These are phyloP conservation scores for Manacus vitellinus DNA, from an alignment of 2,113 vertebrate species.

Conservation along the genomic window DNA sequence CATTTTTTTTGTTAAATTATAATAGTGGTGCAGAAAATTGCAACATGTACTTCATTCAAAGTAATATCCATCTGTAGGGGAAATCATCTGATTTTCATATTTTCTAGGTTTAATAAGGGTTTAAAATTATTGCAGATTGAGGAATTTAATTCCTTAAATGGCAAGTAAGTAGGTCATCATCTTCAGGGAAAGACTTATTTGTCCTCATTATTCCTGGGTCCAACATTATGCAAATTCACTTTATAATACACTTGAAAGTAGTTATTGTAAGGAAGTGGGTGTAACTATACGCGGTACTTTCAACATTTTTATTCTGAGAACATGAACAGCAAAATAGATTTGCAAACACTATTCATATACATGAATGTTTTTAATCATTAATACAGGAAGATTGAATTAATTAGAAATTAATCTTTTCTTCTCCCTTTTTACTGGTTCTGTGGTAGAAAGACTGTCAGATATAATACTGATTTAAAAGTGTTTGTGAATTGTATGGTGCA, in stretches of 20 bases:
- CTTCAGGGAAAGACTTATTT: conserved; percentile 46
- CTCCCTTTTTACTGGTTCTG: neutral
- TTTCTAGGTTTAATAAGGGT: neutral
- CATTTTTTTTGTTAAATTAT: neutral
- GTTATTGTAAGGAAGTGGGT: neutral
- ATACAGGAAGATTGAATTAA: neutral
- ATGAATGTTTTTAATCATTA: neutral
- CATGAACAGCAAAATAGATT: neutral
- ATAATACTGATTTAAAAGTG: neutral
- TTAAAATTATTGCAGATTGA: neutral
- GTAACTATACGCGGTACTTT: neutral
- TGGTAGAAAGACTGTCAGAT: neutral
- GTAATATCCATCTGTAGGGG: neutral
- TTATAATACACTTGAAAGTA: neutral
- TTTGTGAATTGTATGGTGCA: neutral
- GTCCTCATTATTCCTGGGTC: conserved; percentile 12
- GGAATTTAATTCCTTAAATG: conserved; percentile 27
- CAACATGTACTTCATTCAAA: neutral
- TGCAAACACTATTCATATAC: neutral
- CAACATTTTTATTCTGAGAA: neutral
- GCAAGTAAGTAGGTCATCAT: conserved; percentile 59
- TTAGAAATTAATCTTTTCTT: neutral
- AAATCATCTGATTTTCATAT: neutral
- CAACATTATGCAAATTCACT: neutral
- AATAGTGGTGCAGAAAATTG: neutral